Conservation (phyloP, 2,888 invertebrate species). For the Linnaemya vulpina region DNA sequence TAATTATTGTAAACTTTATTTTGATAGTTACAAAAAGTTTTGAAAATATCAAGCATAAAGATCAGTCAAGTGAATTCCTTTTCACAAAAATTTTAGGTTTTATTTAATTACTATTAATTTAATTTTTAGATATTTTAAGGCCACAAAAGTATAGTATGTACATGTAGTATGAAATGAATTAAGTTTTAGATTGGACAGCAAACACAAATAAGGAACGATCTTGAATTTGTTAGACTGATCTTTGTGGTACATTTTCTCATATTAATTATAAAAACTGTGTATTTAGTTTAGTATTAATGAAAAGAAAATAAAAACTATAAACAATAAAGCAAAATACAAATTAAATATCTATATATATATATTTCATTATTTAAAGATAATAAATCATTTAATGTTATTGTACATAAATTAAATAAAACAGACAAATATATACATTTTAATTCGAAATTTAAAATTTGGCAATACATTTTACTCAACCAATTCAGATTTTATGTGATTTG, state of each 20-base stretch:
- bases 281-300: slow-evolving; percentile 69
- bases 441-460: slow-evolving; percentile 32
- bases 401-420: slow-evolving; percentile 63
- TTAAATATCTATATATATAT: slow-evolving; percentile 52
- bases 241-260: slow-evolving; percentile 46
- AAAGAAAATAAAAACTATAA: slow-evolving; percentile 47
- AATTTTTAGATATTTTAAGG: slow-evolving; percentile 27
- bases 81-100: neutral
- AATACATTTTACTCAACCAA: neutral
- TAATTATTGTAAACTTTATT: slow-evolving; percentile 45
- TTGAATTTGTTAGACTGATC: slow-evolving; percentile 47
- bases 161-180: slow-evolving; percentile 46
- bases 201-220: slow-evolving; percentile 1
- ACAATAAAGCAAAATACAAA: slow-evolving; percentile 59
- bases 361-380: slow-evolving; percentile 52
- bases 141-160: slow-evolving; percentile 14
- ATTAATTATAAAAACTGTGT: slow-evolving; percentile 65
- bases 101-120: slow-evolving; percentile 30
- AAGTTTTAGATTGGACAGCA: slow-evolving; percentile 39
- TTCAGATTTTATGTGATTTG: slow-evolving; percentile 17
- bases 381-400: slow-evolving; percentile 50
- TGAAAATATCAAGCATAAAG: slow-evolving; percentile 43
- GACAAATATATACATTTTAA: slow-evolving; percentile 52
- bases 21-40: slow-evolving; percentile 49
- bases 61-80: slow-evolving; percentile 29